Evolutionary conservation across 37 sponge, comb jelly and placozoan species (phyloP).

Genomic region (Chondrosia reniformis): DNA sequence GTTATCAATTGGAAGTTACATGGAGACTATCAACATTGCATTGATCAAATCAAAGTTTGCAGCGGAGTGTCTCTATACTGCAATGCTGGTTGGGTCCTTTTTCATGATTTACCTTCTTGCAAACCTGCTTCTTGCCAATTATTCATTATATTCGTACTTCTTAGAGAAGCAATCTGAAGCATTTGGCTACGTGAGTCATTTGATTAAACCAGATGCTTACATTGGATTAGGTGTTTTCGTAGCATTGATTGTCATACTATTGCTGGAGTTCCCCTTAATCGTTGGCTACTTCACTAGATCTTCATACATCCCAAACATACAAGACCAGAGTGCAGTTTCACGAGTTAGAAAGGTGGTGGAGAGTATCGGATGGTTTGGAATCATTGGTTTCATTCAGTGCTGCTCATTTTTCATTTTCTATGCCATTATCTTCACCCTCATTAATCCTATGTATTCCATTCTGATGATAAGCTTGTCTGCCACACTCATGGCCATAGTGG

Average conservation of each 20-base stretch:
- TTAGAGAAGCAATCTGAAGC: background rate
- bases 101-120: background rate
- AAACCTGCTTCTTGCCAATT: background rate
- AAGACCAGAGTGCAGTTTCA: background rate
- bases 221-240: background rate
- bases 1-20: background rate
- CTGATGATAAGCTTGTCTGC: background rate
- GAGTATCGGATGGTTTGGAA: conserved; percentile 4
- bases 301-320: background rate
- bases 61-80: conserved; percentile 3
- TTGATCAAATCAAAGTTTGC: conserved; percentile 1
- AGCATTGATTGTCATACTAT: background rate
- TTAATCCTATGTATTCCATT: background rate
- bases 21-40: background rate
- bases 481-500: background rate
- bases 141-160: background rate
- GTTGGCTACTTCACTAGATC: background rate
- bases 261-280: conserved; percentile 2
- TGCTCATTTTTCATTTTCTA: background rate
- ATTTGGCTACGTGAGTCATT: background rate
- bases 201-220: background rate
- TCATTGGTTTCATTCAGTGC: background rate
- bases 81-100: conserved; percentile 5
- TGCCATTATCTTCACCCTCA: background rate
- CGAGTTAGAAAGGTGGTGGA: background rate